These are phyloP conservation scores for Sminthopsis crassicaudata DNA, from an alignment of 2,113 vertebrate species.

Conservation along the genomic window DNA sequence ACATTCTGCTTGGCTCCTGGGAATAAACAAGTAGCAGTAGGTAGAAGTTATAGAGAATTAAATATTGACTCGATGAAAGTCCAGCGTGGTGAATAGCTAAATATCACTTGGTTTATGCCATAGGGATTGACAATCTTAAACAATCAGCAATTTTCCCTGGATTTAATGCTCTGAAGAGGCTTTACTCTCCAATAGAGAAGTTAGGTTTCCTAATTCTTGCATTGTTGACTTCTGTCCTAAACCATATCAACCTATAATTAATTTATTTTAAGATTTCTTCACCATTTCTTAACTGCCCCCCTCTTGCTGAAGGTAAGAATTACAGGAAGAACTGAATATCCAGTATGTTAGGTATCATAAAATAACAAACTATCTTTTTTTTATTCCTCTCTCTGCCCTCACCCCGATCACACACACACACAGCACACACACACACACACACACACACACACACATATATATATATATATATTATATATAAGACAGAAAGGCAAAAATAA, in stretches of 20 bases:
- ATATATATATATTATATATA: too few species aligned
- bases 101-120: background rate
- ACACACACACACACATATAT: too few species aligned
- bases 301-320: background rate
- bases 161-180: background rate
- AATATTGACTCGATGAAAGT: background rate
- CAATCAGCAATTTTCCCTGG: background rate
- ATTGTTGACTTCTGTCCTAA: background rate
- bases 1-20: background rate
- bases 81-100: background rate
- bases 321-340: background rate
- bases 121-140: background rate
- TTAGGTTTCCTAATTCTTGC: background rate
- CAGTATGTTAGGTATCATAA: background rate
- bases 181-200: background rate
- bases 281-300: background rate
- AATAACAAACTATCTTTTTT: background rate
- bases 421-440: too few species aligned
- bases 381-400: background rate
- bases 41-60: background rate
- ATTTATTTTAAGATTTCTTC: background rate
- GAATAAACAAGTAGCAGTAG: background rate
- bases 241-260: background rate
- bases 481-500: background rate
- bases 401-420: too few species aligned